These are phyloP conservation scores for Aphidius ervi DNA, from an alignment of 1,140 invertebrate species.

Conservation along the genomic window DNA sequence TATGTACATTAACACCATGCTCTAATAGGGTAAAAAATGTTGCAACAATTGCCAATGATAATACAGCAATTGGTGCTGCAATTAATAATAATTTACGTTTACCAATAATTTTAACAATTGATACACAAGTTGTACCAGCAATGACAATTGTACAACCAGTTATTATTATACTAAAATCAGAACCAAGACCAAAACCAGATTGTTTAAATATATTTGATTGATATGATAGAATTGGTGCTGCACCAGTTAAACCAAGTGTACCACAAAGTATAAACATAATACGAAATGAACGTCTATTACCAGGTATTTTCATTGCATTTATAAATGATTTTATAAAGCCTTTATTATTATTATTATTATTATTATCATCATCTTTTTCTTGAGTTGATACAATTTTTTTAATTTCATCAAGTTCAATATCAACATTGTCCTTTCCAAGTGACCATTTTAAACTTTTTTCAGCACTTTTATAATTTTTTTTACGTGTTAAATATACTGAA, in stretches of 20 bases:
- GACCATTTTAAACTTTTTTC: constrained; percentile 60
- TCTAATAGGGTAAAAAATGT: constrained; percentile 61
- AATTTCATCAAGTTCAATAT: constrained; percentile 57
- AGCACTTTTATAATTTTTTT: constrained; percentile 51
- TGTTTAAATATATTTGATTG: constrained; percentile 70
- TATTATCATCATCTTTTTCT: constrained; percentile 44
- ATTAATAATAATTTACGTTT: constrained; percentile 68
- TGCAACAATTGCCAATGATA: constrained; percentile 62
- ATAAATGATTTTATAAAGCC: constrained; percentile 37
- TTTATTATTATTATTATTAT: too few relatives aligned
- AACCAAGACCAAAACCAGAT: constrained; percentile 65
- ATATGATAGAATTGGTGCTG: constrained; percentile 82
- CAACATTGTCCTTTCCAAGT: constrained; percentile 58
- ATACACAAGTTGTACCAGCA: constrained; percentile 63
- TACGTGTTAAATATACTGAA: constrained; percentile 45
- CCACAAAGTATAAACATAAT: constrained; percentile 73
- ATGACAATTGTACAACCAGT: constrained; percentile 74
- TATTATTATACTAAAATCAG: constrained; percentile 69
- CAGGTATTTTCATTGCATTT: constrained; percentile 56
- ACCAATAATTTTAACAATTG: constrained; percentile 72
- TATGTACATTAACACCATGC: constrained; percentile 45
- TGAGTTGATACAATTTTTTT: constrained; percentile 58
- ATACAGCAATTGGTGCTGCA: constrained; percentile 61
- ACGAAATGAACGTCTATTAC: constrained; percentile 64
- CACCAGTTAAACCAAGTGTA: constrained; percentile 76